Percentiles rank a stretch among this genome's conserved stretches.
Conservation (phyloP, 2,113 vertebrate species). For the Struthidea cinerea region DNA sequence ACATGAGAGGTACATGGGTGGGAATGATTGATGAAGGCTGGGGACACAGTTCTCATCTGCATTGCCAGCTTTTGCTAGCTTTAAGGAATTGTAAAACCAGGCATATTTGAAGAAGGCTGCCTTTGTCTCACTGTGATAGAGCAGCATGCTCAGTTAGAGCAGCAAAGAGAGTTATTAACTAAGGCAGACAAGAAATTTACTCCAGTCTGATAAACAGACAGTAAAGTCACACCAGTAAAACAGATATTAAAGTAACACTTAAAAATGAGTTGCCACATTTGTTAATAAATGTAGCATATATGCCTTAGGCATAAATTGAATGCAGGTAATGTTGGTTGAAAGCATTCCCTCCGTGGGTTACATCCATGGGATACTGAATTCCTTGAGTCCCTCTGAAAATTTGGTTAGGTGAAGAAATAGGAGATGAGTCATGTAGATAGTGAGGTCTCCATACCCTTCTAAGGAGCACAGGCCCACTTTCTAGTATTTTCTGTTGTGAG, state of each 20-base stretch:
- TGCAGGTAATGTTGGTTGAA: not conserved
- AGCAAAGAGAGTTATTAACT: constrained; percentile 2
- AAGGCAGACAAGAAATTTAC: not conserved
- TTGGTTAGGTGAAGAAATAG: not conserved
- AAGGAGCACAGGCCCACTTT: not conserved
- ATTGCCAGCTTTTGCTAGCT: not conserved
- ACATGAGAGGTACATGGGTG: not conserved
- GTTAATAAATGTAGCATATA: not conserved
- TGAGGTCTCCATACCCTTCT: not conserved
- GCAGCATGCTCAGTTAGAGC: constrained; percentile 8
- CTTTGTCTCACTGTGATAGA: constrained; percentile 10
- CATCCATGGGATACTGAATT: not conserved
- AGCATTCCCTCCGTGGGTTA: not conserved
- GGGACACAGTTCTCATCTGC: not conserved
- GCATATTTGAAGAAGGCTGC: not conserved
- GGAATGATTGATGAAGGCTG: not conserved
- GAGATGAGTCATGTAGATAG: not conserved
- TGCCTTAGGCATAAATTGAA: not conserved
- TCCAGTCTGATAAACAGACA: not conserved
- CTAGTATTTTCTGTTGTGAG: not conserved
- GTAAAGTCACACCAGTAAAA: not conserved
- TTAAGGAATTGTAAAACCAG: not conserved
- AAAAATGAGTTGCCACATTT: not conserved
- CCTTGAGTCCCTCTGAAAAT: not conserved
- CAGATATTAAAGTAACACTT: not conserved